Base-by-base conservation (phyloP, 1,140 invertebrate species). In the Theocolax elegans region DNA sequence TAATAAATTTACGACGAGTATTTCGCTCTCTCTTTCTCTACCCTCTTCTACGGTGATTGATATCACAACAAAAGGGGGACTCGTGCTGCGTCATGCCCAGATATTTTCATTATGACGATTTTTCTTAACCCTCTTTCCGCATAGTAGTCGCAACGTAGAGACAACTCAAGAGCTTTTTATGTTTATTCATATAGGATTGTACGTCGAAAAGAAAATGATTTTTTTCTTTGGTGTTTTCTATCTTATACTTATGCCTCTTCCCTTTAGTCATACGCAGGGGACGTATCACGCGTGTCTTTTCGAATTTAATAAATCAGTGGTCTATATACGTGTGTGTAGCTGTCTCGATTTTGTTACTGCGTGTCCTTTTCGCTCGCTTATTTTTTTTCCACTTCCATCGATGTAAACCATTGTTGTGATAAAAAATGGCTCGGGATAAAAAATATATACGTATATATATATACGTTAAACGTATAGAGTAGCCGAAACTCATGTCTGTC, bases 41-140 rank as follows among this genome's bases (percentile, higher is more conserved):
- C 9, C 25, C 59, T 29, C 59, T 17, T 29, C 19, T 35, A 29
- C 25, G n/a, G 42, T 35, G 59, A 63, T 49, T 63, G 44, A 63
- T 63, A 63, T 49, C 27, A 10, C 17, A 49, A 63, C 59, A 29
- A 49, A 63, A 15, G 59, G 27, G 44, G 2, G 42, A 21, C n/a
- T 21, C n/a, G n/a, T 48, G 27, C 59, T n/a, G 29, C 42, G 59
- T 63, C 59, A 63, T 49, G 1, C 17, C n/a, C 17, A 19, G 15
- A 63, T 63, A 63, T 63, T 63, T 23, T 63, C 58, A 60, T 60
- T 60, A 60, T 15, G 25, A 29, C 38, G 25, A 63, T 49, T 63
- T 63, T 63, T 63, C 59, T 46, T 29, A n/a, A n/a, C n/a, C n/a
- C n/a, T 6, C 31, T 35, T 35, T 35, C 2, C 15, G 35, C 3